phyloP scores from a whole-genome alignment of 2,113 vertebrate genomes.

The Lipotes vexillifer region DNA sequence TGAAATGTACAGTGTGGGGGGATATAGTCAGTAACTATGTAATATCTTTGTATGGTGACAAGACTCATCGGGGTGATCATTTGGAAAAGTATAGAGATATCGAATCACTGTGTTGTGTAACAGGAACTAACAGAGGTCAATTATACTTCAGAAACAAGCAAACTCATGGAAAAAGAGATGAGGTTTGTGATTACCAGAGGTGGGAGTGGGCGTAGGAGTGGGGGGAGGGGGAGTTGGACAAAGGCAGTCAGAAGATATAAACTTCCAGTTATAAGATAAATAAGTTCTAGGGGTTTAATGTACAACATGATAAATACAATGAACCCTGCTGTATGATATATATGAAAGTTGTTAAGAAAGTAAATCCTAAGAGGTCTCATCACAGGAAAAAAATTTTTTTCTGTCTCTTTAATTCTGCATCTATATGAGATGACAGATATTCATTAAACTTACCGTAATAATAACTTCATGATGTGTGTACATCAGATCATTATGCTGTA shows the following conservation, averaged over 20 bases:
- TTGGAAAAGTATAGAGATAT: not conserved
- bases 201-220: not conserved
- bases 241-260: not conserved
- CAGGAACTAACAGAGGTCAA: not conserved
- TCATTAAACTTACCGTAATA: not conserved
- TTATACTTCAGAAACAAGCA: not conserved
- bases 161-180: not conserved
- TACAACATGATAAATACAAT: not conserved
- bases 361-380: not conserved
- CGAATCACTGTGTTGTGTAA: not conserved
- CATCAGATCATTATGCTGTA: not conserved
- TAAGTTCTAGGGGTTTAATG: not conserved
- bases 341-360: not conserved
- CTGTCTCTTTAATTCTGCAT: not conserved
- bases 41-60: not conserved
- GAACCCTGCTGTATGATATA: not conserved
- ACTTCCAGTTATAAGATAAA: not conserved
- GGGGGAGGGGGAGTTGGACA: not conserved
- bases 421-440: not conserved
- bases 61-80: not conserved
- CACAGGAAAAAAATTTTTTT: not conserved
- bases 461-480: not conserved
- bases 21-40: not conserved
- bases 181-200: not conserved
- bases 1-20: not conserved